Percentiles rank a stretch among this genome's conserved stretches.
Evolutionary conservation across 2,113 vertebrate genomes (phyloP).

Genomic region (Cricetomys ansorgei): DNA sequence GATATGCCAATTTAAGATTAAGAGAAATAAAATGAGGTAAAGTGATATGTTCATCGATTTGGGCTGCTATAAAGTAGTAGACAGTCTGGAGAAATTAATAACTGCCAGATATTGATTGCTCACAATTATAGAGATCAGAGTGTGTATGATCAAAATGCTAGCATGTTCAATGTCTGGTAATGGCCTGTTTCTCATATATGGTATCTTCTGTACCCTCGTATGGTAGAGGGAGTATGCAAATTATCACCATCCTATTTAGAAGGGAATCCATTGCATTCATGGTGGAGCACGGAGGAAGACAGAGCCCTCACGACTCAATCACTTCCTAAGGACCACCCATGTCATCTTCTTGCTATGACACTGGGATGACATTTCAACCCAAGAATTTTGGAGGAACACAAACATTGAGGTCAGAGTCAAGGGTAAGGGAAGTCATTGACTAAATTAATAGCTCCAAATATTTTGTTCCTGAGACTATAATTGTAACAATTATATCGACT

Average conservation of each 20-base stretch:
- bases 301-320: neutral
- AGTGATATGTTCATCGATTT: neutral
- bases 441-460: neutral
- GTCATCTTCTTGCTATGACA: neutral
- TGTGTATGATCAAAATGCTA: neutral
- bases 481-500: neutral
- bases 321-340: neutral
- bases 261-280: neutral
- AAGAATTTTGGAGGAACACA: neutral
- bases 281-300: neutral
- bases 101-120: neutral
- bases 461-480: neutral
- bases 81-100: neutral
- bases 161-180: no score
- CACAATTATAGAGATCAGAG: neutral
- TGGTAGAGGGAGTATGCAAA: neutral
- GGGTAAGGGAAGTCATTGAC: neutral
- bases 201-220: neutral
- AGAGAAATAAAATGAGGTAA: conserved; percentile 6
- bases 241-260: neutral
- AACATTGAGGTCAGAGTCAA: neutral
- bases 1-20: neutral
- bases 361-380: neutral
- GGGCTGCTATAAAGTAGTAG: neutral
- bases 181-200: neutral